Percentiles rank a stretch among this genome's conserved stretches.
These are phyloP conservation scores for Drosophila varians DNA, from an alignment of 1,140 invertebrate species.

Conservation along the genomic window DNA sequence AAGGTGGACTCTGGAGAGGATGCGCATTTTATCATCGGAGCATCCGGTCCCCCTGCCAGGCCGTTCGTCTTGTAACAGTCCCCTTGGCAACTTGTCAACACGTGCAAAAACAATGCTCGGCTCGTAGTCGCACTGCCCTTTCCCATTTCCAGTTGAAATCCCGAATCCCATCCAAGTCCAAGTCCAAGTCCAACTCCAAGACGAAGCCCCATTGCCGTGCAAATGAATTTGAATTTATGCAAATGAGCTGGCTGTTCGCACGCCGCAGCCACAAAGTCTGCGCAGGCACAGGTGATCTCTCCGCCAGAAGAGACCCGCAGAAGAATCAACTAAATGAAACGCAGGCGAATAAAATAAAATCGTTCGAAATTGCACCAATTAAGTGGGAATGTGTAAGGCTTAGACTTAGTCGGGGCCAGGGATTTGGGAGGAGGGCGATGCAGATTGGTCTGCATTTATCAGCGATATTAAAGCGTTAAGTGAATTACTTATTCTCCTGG, in stretches of 20 bases:
- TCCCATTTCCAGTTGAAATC: not conserved
- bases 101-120: constrained; percentile 54
- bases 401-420: not conserved
- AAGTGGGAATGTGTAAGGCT: constrained; percentile 59
- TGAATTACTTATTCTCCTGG: constrained; percentile 79
- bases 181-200: not conserved
- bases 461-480: constrained; percentile 83
- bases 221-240: constrained; percentile 60
- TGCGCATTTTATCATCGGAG: constrained; percentile 48
- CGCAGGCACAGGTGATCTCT: constrained; percentile 49
- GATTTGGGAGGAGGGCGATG: not conserved
- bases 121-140: constrained; percentile 15
- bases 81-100: constrained; percentile 46
- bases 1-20: constrained; percentile 23
- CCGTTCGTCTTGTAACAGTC: not conserved
- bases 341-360: constrained; percentile 76
- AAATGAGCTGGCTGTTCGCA: constrained; percentile 70
- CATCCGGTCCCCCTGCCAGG: constrained; percentile 38
- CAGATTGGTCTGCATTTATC: constrained; percentile 73
- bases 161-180: not conserved
- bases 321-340: constrained; percentile 27
- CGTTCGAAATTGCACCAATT: constrained; percentile 80
- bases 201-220: constrained; percentile 22
- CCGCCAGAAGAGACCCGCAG: not conserved
- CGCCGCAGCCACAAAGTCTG: constrained; percentile 76